These are phyloP conservation scores for Entomobrya proxima DNA, from an alignment of 2,888 invertebrate genomes.

Conservation along the genomic window DNA sequence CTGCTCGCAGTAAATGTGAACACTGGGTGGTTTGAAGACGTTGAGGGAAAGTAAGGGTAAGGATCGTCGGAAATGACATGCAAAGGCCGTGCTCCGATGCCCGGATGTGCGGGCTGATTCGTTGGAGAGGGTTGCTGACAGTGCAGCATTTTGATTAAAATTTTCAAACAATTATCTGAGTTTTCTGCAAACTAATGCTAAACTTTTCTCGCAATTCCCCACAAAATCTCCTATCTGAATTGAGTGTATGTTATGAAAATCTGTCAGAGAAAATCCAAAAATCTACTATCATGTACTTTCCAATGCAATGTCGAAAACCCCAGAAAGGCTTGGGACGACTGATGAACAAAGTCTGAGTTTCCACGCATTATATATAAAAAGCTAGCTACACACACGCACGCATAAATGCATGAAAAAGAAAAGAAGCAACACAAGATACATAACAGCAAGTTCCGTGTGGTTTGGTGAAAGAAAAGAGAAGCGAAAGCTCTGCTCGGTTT, in stretches of 20 bases:
- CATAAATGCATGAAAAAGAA: constrained; percentile 31
- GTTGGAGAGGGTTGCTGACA: constrained; percentile 36
- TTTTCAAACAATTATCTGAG: neutral
- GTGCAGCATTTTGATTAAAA: constrained; percentile 27
- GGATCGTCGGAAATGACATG: constrained; percentile 58
- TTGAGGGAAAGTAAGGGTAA: constrained; percentile 42
- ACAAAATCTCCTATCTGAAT: neutral
- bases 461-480: constrained; percentile 2
- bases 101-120: neutral
- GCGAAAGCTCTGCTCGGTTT: neutral
- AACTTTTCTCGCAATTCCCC: neutral
- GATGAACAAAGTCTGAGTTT: constrained; percentile 56
- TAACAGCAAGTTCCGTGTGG: neutral
- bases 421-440: constrained; percentile 20
- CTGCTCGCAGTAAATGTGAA: constrained; percentile 64
- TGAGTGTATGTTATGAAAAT: no score
- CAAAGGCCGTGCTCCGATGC: constrained; percentile 37
- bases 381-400: neutral
- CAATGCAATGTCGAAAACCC: constrained; percentile 1
- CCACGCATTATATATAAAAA: constrained; percentile 45
- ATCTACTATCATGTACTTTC: neutral
- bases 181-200: neutral
- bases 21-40: constrained; percentile 52
- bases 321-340: constrained; percentile 47
- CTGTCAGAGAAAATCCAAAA: no score